A percentile compares a stretch with the other conserved stretches of the same genome.
Evolutionary conservation across 2,113 vertebrate genomes (phyloP).

Genomic region (Nettapus auritus): DNA sequence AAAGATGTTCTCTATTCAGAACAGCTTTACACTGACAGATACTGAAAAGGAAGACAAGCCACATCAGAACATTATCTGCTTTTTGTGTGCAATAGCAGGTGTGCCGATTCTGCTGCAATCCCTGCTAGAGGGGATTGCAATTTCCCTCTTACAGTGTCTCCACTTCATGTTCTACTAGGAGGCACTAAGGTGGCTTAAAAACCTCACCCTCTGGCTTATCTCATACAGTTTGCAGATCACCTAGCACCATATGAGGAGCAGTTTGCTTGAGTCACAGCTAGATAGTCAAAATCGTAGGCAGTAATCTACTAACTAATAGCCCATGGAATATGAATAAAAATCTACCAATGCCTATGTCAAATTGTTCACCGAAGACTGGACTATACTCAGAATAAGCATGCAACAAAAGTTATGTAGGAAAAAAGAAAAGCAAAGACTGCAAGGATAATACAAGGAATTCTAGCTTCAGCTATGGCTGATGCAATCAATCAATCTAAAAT

Average conservation of each 20-base stretch:
- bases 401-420: background rate
- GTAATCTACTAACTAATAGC: background rate
- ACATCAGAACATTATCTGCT: background rate
- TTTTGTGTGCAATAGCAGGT: background rate
- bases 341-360: rapidly evolving
- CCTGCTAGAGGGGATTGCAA: background rate
- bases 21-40: background rate
- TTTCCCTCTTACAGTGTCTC: background rate
- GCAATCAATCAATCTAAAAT: background rate
- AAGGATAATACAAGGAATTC: background rate
- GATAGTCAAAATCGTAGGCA: background rate
- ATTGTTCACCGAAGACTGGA: background rate
- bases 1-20: background rate
- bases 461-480: background rate
- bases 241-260: background rate
- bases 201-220: background rate
- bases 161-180: background rate
- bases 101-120: background rate
- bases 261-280: background rate
- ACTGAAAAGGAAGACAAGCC: background rate
- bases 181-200: background rate
- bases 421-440: background rate
- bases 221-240: background rate
- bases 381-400: background rate
- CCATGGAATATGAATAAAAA: background rate